Evolutionary conservation across 2,113 vertebrate species (phyloP).

Genomic region (Albula goreensis): DNA sequence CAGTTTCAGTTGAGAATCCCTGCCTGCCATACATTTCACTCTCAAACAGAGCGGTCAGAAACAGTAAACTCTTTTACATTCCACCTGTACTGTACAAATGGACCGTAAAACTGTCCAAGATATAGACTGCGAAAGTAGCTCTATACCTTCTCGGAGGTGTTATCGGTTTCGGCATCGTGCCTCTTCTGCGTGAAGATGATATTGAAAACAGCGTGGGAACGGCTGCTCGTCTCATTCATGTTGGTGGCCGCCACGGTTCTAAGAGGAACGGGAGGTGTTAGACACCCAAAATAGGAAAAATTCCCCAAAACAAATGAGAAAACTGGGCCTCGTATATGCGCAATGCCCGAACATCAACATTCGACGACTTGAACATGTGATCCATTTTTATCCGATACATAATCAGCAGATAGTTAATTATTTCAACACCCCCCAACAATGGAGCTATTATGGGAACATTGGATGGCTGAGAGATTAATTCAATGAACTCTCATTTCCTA

Average conservation of each 20-base stretch:
- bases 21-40: not conserved
- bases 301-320: not conserved
- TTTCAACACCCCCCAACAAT: not conserved
- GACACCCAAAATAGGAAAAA: not conserved
- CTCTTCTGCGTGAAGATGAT: constrained; percentile 98
- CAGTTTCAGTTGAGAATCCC: not conserved
- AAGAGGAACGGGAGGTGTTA: constrained; percentile 9
- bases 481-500: not conserved
- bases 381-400: not conserved
- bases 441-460: not conserved
- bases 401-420: not conserved
- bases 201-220: constrained; percentile 95
- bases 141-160: constrained; percentile 87
- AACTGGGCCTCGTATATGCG: not conserved
- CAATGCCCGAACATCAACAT: not conserved
- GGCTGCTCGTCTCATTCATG: constrained; percentile 98
- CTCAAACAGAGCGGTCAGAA: not conserved
- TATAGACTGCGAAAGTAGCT: not conserved
- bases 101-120: not conserved
- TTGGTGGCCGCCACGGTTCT: constrained; percentile 97
- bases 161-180: constrained; percentile 79
- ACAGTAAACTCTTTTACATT: not conserved
- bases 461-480: not conserved
- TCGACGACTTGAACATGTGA: not conserved
- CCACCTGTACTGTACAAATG: not conserved